A percentile compares a stretch with the other conserved stretches of the same genome.
phyloP scores from a whole-genome alignment of 2,797 vertebrate genomes.

The Scarus forsteni region DNA sequence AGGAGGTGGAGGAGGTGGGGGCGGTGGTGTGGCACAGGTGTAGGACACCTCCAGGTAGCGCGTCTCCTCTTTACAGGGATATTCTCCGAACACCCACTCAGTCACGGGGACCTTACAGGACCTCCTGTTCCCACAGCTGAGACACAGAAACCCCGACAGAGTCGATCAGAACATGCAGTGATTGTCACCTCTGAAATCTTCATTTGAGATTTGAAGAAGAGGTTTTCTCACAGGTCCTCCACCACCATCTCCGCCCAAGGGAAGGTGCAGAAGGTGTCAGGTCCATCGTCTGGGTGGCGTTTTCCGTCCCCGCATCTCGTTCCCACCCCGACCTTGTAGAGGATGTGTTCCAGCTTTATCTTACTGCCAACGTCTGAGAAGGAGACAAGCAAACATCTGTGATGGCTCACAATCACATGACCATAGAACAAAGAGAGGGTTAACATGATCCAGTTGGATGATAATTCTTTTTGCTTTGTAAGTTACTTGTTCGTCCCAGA shows the following conservation, averaged over 20 bases:
- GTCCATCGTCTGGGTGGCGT: constrained; percentile 62
- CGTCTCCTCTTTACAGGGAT: constrained; percentile 70
- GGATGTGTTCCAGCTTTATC: constrained; percentile 73
- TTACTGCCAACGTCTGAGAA: constrained; percentile 57
- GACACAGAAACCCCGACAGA: not conserved
- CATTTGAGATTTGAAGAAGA: not conserved
- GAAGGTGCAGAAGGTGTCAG: constrained; percentile 68
- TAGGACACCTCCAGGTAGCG: constrained; percentile 72
- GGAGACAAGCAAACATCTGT: not conserved
- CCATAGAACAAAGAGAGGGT: too few species aligned
- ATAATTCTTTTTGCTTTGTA: too few species aligned
- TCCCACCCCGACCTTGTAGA: constrained; percentile 76
- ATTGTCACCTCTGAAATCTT: too few species aligned
- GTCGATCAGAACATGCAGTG: too few species aligned
- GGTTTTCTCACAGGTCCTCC: constrained; percentile 74
- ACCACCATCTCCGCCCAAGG: constrained; percentile 78
- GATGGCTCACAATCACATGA: too few species aligned
- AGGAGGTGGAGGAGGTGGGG: constrained; percentile 49
- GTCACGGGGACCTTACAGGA: constrained; percentile 71
- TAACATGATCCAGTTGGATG: too few species aligned
- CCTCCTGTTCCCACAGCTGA: constrained; percentile 54
- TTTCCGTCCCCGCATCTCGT: constrained; percentile 74
- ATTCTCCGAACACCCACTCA: constrained; percentile 69
- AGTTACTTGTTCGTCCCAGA: too few species aligned
- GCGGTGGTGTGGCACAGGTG: constrained; percentile 36